Evolutionary conservation across 2,797 vertebrate species (phyloP).

Genomic region (Kryptopterus vitreolus): DNA sequence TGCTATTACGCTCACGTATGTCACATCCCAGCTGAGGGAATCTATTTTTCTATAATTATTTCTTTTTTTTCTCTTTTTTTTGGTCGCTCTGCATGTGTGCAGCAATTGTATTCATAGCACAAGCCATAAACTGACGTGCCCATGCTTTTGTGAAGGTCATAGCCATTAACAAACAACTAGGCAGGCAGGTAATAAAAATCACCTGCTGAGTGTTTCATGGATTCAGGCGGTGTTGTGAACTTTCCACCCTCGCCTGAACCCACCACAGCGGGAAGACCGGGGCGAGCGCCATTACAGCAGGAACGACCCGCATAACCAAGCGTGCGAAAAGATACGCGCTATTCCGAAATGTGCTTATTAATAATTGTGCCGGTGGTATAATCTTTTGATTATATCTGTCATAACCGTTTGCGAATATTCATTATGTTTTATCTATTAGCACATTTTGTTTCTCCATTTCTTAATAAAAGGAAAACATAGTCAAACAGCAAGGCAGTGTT

Average conservation of each 20-base stretch:
- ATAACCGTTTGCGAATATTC: neutral
- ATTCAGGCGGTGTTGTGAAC: conserved; percentile 13
- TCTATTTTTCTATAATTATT: conserved; percentile 11
- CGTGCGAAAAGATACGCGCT: neutral
- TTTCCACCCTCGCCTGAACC: conserved; percentile 37
- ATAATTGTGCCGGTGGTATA: neutral
- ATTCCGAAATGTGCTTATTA: neutral
- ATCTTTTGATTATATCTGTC: neutral
- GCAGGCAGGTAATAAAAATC: conserved; percentile 38
- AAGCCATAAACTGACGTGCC: conserved; percentile 32
- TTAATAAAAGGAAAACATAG: neutral
- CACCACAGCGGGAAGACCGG: conserved; percentile 13
- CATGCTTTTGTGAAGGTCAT: conserved; percentile 39
- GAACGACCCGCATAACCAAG: neutral
- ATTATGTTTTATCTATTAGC: neutral
- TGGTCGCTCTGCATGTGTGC: conserved; percentile 36
- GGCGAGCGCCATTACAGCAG: neutral
- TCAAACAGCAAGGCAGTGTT: neutral
- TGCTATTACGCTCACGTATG: conserved; percentile 15
- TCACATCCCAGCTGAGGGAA: conserved; percentile 4
- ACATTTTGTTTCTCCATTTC: neutral
- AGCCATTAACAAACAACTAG: conserved; percentile 42
- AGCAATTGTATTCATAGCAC: conserved; percentile 24
- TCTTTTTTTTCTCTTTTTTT: conserved; percentile 6
- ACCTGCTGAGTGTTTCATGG: conserved; percentile 35